Evolutionary conservation across 2,888 invertebrate species (phyloP), one percentile per base, ranked within the genome.

Genomic region (Microplitis deprimator): DNA sequence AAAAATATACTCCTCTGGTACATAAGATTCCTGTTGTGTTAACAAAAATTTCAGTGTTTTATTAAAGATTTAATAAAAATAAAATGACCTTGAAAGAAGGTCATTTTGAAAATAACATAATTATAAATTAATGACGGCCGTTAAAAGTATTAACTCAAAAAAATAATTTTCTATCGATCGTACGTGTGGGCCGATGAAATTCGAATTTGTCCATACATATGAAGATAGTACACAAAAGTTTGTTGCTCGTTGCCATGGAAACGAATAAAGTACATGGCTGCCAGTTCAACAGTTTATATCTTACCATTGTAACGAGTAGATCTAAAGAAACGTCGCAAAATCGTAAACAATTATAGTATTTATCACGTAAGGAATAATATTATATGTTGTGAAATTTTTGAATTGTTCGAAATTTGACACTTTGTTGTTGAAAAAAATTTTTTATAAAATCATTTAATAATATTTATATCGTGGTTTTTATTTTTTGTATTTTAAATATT

Each of bases 221-320:
- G 62, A 20, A 62, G n/a, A 62, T 62, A 62, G 62, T 16, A 7
- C 4, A 8, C n/a, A 68, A 62, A 40, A 77, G 29, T 38, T 60
- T 77, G 68, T 68, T 16, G 60, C 40, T 60, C 64, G 87, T 88
- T 77, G 83, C 80, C 86, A 88, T 87, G 85, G 83, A 77, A 80
- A 88, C 84, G 68, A 75, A 67, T 68, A 16, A 39, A 50, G 74
- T 79, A 83, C 82, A 85, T 86, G 86, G 85, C 83, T 80, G 85
- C 80, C 80, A 76, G 83, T 80, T 82, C 81, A 81, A 82, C 81
- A 86, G 87, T 87, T 85, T 79, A 79, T 79, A 72, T 85, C 80
- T 84, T 84, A 86, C 83, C 83, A 84, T 84, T 83, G 85, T 80
- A 75, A 82, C 80, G 81, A 80, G 78, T 83, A 82, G 81, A 80